These are phyloP conservation scores for Petrolisthes manimaculis DNA, from an alignment of 2,888 invertebrate genomes.

Conservation along the genomic window DNA sequence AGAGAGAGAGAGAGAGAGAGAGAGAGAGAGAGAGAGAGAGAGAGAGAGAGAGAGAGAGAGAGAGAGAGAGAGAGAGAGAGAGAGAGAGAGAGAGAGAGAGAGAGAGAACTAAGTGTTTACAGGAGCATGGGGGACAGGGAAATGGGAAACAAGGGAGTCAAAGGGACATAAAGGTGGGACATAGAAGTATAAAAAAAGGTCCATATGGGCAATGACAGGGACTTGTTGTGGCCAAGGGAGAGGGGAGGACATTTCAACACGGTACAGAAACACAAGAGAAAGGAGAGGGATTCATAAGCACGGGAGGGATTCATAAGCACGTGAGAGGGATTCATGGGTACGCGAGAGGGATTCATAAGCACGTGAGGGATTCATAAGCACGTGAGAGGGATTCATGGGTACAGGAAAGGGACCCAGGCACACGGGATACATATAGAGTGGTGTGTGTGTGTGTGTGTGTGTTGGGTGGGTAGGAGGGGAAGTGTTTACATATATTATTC, in stretches of 20 bases:
- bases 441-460: background rate
- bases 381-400: background rate
- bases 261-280: background rate
- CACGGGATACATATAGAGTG: too few relatives aligned
- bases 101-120: background rate
- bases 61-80: background rate
- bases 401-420: background rate
- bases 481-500: too few relatives aligned
- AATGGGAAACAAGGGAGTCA: background rate
- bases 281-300: background rate
- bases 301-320: background rate
- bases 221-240: background rate
- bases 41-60: slow-evolving; percentile 14
- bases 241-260: background rate
- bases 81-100: background rate
- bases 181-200: background rate
- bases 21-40: slow-evolving; percentile 19
- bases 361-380: background rate
- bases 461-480: background rate
- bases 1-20: slow-evolving; percentile 28
- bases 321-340: background rate
- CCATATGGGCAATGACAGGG: background rate
- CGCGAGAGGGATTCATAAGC: background rate
- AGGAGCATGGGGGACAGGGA: background rate
- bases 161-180: background rate